Conservation (phyloP, 30 jellyfish, hydroid and myxozoan genomes). For the Chironex yamaguchii region DNA sequence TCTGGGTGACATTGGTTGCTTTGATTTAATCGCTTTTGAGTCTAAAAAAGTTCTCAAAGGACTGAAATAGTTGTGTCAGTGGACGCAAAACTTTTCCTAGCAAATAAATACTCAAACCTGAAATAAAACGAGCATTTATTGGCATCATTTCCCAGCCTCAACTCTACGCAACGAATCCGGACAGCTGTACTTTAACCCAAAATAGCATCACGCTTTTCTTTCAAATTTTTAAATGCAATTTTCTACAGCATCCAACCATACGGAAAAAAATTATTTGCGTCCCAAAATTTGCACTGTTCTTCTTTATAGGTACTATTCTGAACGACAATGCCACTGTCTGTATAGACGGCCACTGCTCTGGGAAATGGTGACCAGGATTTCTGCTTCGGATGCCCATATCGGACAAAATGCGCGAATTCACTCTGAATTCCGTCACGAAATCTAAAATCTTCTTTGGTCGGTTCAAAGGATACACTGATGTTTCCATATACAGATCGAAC, state of each 20-base stretch:
- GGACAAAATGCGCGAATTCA: constrained; percentile 14
- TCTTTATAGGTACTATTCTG: neutral
- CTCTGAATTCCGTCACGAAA: constrained; percentile 17
- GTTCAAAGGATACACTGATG: neutral
- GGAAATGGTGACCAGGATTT: neutral
- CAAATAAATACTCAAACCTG: too few relatives aligned
- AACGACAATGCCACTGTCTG: neutral
- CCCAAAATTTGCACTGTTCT: constrained; percentile 49
- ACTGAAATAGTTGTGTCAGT: too few relatives aligned
- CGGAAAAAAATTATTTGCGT: constrained; percentile 16
- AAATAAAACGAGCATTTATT: too few relatives aligned
- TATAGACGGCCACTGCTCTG: constrained; percentile 23
- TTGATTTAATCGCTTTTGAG: too few relatives aligned
- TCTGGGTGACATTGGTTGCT: too few relatives aligned
- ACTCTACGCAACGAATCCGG: too few relatives aligned
- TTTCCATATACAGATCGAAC: neutral
- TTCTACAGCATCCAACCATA: constrained; percentile 62
- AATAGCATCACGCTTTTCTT: too few relatives aligned
- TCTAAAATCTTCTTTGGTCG: constrained; percentile 1
- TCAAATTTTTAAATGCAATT: too few relatives aligned
- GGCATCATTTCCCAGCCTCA: too few relatives aligned
- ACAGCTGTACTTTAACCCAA: too few relatives aligned
- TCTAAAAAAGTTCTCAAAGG: too few relatives aligned
- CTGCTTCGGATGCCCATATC: constrained; percentile 9
- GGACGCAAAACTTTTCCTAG: too few relatives aligned